These are phyloP conservation scores for Ardeotis arabs DNA, from an alignment of 2,113 vertebrate genomes.

Conservation along the genomic window DNA sequence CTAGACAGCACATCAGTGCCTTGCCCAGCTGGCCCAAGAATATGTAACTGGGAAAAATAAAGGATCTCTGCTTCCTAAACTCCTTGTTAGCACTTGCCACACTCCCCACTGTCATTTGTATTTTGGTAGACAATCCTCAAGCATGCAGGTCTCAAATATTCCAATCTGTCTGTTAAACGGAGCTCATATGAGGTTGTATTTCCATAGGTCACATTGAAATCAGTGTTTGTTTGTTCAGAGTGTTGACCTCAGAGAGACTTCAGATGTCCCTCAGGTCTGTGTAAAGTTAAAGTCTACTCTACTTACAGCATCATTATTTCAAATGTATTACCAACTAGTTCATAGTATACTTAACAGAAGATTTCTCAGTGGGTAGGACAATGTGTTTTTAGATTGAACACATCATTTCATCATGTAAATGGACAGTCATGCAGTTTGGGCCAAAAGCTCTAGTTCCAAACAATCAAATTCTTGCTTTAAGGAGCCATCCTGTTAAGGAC, in stretches of 20 bases:
- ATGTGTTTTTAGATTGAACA: neutral
- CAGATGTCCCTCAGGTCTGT: neutral
- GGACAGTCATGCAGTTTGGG: neutral
- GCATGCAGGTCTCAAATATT: neutral
- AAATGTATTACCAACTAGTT: neutral
- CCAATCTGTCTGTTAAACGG: neutral
- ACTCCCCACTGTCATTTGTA: neutral
- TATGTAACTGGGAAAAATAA: neutral
- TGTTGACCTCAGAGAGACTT: neutral
- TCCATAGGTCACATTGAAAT: neutral
- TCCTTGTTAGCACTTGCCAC: neutral
- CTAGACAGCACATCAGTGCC: slow-evolving; percentile 36
- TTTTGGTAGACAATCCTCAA: neutral
- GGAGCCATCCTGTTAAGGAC: neutral
- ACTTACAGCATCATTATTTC: neutral
- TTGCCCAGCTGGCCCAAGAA: neutral
- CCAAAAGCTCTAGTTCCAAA: neutral
- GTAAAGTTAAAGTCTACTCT: neutral
- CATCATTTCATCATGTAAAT: neutral
- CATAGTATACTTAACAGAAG: neutral
- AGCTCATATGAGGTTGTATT: neutral
- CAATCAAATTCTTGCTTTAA: neutral
- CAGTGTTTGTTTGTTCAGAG: neutral
- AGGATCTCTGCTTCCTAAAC: neutral
- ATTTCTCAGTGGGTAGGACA: neutral